A percentile compares a stretch with the other conserved stretches of the same genome.
Conservation (phyloP, 30 jellyfish, hydroid and myxozoan species). For the Aurelia aurita region DNA sequence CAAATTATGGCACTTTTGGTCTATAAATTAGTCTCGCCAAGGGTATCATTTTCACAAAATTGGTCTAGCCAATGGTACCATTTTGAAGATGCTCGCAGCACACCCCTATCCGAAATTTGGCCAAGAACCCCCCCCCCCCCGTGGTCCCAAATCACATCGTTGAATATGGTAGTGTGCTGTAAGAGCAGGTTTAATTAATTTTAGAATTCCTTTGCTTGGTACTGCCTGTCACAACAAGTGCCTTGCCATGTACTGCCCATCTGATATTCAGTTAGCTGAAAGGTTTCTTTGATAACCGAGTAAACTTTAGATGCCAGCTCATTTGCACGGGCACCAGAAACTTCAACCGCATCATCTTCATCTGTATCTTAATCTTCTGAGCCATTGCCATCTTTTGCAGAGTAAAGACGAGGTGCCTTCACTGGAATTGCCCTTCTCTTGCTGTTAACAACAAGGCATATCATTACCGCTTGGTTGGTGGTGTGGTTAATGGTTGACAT, state of each 20-base stretch:
- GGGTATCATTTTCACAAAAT: too few species aligned
- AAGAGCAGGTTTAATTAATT: conserved; percentile 11
- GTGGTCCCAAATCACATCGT: conserved; percentile 40
- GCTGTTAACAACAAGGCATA: conserved; percentile 42
- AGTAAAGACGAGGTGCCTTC: conserved; percentile 37
- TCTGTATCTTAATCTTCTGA: conserved; percentile 5
- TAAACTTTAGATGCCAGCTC: conserved; percentile 17
- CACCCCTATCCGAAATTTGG: too few species aligned
- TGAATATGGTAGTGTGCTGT: background rate
- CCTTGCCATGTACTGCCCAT: conserved; percentile 29
- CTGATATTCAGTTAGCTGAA: background rate
- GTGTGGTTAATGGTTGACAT: conserved; percentile 26
- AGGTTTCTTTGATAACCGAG: conserved; percentile 35
- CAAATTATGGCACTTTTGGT: too few species aligned
- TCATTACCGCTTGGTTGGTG: conserved; percentile 44
- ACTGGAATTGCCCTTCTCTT: conserved; percentile 40
- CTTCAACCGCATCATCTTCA: conserved; percentile 15
- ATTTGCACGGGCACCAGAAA: conserved; percentile 22
- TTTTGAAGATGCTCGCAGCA: too few species aligned
- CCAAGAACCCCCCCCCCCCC: too few species aligned
- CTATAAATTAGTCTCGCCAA: too few species aligned
- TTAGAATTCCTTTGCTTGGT: conserved; percentile 20
- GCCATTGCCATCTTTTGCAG: background rate
- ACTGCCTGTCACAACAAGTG: conserved; percentile 25
- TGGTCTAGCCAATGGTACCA: too few species aligned